phyloP scores from a whole-genome alignment of 2,113 vertebrate genomes.

The Notarius lentiginosus region DNA sequence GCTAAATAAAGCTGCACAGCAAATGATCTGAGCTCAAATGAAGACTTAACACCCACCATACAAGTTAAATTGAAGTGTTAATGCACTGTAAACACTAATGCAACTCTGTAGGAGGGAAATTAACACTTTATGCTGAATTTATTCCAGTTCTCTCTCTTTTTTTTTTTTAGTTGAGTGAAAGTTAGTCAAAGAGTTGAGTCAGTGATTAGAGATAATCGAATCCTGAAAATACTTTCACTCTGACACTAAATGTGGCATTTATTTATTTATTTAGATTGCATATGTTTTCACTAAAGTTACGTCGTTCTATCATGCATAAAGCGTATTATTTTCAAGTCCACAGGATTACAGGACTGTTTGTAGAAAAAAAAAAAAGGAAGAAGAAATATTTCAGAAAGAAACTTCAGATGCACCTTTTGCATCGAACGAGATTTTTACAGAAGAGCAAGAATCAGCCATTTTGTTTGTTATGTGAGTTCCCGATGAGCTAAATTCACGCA shows the following conservation, averaged over 20 bases:
- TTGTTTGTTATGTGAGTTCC: not conserved
- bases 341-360: not conserved
- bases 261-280: not conserved
- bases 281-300: not conserved
- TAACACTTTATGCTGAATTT: not conserved
- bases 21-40: not conserved
- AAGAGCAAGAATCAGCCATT: not conserved
- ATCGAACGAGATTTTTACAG: not conserved
- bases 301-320: not conserved
- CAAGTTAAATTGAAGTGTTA: not conserved
- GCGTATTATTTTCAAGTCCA: not conserved
- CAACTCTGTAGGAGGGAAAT: not conserved
- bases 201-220: not conserved
- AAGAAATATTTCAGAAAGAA: not conserved
- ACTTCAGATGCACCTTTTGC: not conserved
- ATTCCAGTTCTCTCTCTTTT: too few species aligned
- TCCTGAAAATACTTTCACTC: not conserved
- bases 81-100: conserved; percentile 7
- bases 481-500: too few species aligned
- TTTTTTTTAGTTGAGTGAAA: not conserved
- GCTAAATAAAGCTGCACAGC: not conserved
- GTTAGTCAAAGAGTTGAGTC: not conserved
- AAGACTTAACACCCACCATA: not conserved
- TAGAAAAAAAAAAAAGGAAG: too few species aligned
- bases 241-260: too few species aligned